Evolutionary conservation across 2,797 vertebrate genomes (phyloP).

Genomic region (Pangasius mekongensis): DNA sequence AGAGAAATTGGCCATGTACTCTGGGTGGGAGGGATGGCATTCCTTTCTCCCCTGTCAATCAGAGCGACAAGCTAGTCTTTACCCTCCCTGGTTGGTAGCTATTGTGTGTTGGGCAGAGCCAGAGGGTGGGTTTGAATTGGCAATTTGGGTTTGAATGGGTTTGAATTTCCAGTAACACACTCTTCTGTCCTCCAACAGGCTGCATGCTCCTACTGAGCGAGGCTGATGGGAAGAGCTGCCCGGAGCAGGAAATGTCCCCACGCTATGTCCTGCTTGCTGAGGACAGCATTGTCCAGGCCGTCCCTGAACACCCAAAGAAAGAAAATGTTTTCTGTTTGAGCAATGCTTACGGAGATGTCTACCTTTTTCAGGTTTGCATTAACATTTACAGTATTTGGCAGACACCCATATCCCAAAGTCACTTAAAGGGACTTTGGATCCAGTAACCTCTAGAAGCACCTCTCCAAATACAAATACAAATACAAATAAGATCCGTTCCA

Average conservation of each 20-base stretch:
- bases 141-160: background rate
- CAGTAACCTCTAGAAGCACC: background rate
- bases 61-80: background rate
- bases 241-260: constrained; percentile 78
- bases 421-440: background rate
- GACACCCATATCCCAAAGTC: background rate
- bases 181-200: constrained; percentile 68
- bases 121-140: background rate
- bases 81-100: background rate
- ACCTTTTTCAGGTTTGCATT: constrained; percentile 86
- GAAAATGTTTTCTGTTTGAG: constrained; percentile 95
- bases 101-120: background rate
- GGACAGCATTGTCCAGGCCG: constrained; percentile 90
- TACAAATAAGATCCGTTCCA: background rate
- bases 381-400: background rate
- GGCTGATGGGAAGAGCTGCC: constrained; percentile 78
- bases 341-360: constrained; percentile 89
- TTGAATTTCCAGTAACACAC: constrained; percentile 5
- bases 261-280: constrained; percentile 83
- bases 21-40: background rate
- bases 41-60: background rate
- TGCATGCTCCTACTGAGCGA: constrained; percentile 90
- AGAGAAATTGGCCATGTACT: background rate
- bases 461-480: background rate
- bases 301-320: constrained; percentile 91